Base-by-base conservation (phyloP, 2,113 vertebrate species). In the Mionectes macconnelli region DNA sequence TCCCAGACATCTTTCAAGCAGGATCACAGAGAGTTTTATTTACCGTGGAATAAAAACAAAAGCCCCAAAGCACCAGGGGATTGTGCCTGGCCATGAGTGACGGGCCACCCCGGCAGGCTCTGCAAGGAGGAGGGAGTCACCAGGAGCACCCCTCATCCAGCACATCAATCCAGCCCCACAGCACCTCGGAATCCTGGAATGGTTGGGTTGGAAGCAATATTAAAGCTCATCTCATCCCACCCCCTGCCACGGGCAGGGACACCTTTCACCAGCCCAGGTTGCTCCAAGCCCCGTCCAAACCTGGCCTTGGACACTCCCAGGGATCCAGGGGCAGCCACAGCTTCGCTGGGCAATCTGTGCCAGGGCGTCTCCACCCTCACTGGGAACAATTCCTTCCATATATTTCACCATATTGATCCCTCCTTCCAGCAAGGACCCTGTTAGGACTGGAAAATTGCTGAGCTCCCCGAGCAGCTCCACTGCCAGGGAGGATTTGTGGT, bases 1-100 rank as follows among this genome's bases (percentile, higher is more conserved):
- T 96, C 86, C 95, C 72, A 73, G 91, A 63, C 95, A 67, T 84
- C 92, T 93, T 83, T 77, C 87, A 79, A 31, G n/a, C 80, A 67
- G 73, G 62, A 93, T 68, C 84, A 12, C 64, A 30, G 87, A 28
- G 9, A 47, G 8, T 89, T 82, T 81, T 53, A 85, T 82, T 93
- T 39, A 60, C 63, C 1, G 3, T 40, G n/a, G 95, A 52, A 64
- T 19, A 55, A 63, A 49, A 40, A 12, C 39, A 15, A 49, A 87
- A 70, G 9, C 14, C 42, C 23, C 55, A 9, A 7, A 74, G 87
- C 50, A 16, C 78, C 64, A 4, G 59, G 72, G 50, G 62, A 50
- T 39, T 11, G 73, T 16, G 39, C n/a, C 23, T 13, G 70, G 31
- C 68, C n/a, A 9, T 13, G 77, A 35, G 35, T 33, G 72, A 50